phyloP scores from a whole-genome alignment of 2,888 invertebrate genomes.

The Eretmocerus hayati region DNA sequence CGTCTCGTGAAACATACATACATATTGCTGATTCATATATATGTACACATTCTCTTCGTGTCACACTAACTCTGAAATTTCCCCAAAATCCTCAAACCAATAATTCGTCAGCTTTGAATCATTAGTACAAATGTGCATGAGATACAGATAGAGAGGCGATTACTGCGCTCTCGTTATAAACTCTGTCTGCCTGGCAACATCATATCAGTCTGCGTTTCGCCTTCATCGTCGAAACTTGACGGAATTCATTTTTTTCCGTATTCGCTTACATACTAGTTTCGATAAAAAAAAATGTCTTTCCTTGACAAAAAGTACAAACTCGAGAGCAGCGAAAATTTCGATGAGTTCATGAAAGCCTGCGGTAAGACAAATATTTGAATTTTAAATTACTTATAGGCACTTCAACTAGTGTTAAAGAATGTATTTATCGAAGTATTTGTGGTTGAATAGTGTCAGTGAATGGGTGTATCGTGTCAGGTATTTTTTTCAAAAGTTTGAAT shows the following conservation, averaged over 20 bases:
- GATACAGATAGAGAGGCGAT: conserved; percentile 18
- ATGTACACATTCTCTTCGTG: too few relatives aligned
- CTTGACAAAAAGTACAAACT: conserved; percentile 77
- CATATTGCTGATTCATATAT: too few relatives aligned
- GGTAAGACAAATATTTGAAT: conserved; percentile 68
- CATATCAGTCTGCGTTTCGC: conserved; percentile 6
- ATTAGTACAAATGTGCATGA: conserved; percentile 14
- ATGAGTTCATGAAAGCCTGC: conserved; percentile 80
- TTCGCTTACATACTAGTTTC: background rate
- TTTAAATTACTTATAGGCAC: too few relatives aligned
- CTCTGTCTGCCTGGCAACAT: conserved; percentile 2
- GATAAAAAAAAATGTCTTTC: conserved; percentile 28
- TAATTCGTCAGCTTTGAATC: conserved; percentile 2
- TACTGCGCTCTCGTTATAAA: conserved; percentile 14
- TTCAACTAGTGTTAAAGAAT: too few relatives aligned
- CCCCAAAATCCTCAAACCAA: background rate
- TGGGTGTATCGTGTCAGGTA: too few relatives aligned
- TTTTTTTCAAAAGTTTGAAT: too few relatives aligned
- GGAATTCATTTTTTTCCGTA: background rate
- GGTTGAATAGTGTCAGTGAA: too few relatives aligned
- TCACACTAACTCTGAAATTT: too few relatives aligned
- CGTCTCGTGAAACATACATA: too few relatives aligned
- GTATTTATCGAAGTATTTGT: too few relatives aligned
- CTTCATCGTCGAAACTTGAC: background rate
- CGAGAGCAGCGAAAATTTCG: conserved; percentile 73